Percentiles rank a stretch among this genome's conserved stretches.
These are phyloP conservation scores for Ammodytes marinus DNA, from an alignment of 2,113 vertebrate genomes.

Conservation along the genomic window DNA sequence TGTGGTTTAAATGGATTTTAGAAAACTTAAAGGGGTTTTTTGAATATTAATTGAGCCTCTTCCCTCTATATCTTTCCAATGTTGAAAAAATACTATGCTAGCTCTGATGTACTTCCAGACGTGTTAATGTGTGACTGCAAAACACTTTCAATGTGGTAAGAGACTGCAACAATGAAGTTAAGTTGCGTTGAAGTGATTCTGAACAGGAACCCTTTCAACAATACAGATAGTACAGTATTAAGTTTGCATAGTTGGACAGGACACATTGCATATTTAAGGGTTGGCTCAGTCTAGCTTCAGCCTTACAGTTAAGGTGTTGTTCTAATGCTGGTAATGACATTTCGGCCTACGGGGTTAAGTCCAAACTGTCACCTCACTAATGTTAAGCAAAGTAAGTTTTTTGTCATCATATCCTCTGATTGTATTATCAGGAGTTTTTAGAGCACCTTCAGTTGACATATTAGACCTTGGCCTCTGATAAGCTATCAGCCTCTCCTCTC, in stretches of 20 bases:
- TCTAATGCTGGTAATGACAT: slow-evolving; percentile 13
- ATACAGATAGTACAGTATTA: not conserved
- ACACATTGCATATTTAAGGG: not conserved
- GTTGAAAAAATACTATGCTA: no score
- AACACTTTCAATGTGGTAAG: not conserved
- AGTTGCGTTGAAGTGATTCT: not conserved
- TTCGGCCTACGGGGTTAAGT: slow-evolving; percentile 21
- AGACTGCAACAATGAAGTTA: not conserved
- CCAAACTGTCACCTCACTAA: slow-evolving; percentile 14
- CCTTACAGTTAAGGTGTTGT: not conserved
- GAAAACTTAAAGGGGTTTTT: no score
- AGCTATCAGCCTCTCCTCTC: slow-evolving; percentile 35
- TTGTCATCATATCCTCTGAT: slow-evolving; percentile 16
- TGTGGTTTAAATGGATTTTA: no score
- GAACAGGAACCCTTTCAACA: not conserved
- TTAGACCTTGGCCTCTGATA: slow-evolving; percentile 56
- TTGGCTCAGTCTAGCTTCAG: not conserved
- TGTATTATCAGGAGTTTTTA: slow-evolving; percentile 35
- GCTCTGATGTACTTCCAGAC: no score
- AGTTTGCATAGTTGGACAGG: not conserved
- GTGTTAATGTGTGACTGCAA: not conserved
- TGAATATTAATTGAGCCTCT: no score
- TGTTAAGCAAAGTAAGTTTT: slow-evolving; percentile 36
- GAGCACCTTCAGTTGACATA: slow-evolving; percentile 30
- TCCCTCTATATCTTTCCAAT: no score